Percentiles rank a stretch among this genome's conserved stretches.
Conservation (phyloP, 2,797 vertebrate genomes). For the Muraenolepis orangiensis region DNA sequence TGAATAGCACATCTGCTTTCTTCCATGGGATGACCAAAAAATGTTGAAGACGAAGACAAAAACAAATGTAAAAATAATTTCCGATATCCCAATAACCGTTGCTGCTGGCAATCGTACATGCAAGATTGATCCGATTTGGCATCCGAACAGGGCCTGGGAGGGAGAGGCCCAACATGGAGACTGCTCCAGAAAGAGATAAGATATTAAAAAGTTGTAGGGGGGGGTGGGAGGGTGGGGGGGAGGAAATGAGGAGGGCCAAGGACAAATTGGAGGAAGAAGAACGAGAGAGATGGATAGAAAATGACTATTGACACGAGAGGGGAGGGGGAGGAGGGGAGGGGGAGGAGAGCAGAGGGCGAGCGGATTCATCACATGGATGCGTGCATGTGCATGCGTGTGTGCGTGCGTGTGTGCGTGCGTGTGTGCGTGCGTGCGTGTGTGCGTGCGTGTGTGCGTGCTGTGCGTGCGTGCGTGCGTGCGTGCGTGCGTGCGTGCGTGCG, state of each 20-base stretch:
- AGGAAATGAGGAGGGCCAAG: conserved; percentile 31
- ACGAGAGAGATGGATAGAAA: conserved; percentile 56
- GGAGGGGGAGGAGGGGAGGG: conserved; percentile 52
- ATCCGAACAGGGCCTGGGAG: conserved; percentile 18
- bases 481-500: conserved; percentile 16
- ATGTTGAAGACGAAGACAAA: conserved; percentile 4
- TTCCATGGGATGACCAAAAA: not conserved
- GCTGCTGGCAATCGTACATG: conserved; percentile 23
- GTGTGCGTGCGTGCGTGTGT: not conserved
- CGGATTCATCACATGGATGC: conserved; percentile 38
- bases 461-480: not conserved
- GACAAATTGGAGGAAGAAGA: conserved; percentile 33
- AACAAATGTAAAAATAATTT: conserved; percentile 8
- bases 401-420: conserved; percentile 17
- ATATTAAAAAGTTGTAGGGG: conserved; percentile 35
- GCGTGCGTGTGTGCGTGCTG: not conserved
- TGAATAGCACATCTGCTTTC: not conserved
- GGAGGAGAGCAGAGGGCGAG: conserved; percentile 44
- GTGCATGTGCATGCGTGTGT: not conserved
- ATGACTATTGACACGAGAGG: conserved; percentile 51
- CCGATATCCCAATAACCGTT: conserved; percentile 20
- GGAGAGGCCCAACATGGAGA: conserved; percentile 37
- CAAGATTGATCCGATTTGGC: conserved; percentile 32
- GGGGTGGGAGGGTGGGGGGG: too few relatives aligned
- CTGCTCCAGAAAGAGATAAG: conserved; percentile 35